Conservation (phyloP, 1,140 invertebrate species). For the Hydropsyche tenuis region DNA sequence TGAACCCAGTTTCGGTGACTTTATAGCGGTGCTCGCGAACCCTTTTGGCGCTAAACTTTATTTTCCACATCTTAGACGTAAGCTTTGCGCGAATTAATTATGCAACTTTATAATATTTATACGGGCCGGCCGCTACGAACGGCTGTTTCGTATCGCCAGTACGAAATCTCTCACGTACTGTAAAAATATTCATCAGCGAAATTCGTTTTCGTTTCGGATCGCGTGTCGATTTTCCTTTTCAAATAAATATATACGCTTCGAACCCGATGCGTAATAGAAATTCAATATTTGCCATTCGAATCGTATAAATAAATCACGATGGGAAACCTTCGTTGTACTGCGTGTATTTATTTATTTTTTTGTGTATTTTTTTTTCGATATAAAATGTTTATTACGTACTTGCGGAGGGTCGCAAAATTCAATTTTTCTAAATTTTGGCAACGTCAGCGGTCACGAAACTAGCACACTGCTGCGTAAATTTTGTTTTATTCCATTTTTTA, state of each 20-base stretch:
- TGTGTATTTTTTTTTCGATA: neutral
- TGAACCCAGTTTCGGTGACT: constrained; percentile 6
- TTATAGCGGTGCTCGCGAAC: constrained; percentile 6
- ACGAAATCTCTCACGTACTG: too few species aligned
- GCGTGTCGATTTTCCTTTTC: constrained; percentile 22
- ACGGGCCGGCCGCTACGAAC: too few species aligned
- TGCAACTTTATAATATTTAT: too few species aligned
- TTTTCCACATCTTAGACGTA: neutral
- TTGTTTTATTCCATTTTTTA: neutral
- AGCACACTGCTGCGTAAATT: neutral
- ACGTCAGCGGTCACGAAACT: neutral
- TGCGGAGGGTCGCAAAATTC: constrained; percentile 6
- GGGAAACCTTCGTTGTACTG: neutral
- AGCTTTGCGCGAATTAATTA: too few species aligned
- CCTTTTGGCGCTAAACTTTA: constrained; percentile 12
- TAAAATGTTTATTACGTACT: constrained; percentile 21
- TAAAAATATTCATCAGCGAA: constrained; percentile 9
- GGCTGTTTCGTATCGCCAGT: too few species aligned
- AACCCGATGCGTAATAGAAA: constrained; percentile 11
- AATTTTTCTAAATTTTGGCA: constrained; percentile 19
- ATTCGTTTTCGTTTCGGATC: constrained; percentile 4
- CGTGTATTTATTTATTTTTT: neutral
- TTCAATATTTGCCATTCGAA: constrained; percentile 26
- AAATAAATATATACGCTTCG: constrained; percentile 18
- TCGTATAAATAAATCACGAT: constrained; percentile 28